Conservation (phyloP, 2,797 vertebrate genomes). For the Columba guinea region DNA sequence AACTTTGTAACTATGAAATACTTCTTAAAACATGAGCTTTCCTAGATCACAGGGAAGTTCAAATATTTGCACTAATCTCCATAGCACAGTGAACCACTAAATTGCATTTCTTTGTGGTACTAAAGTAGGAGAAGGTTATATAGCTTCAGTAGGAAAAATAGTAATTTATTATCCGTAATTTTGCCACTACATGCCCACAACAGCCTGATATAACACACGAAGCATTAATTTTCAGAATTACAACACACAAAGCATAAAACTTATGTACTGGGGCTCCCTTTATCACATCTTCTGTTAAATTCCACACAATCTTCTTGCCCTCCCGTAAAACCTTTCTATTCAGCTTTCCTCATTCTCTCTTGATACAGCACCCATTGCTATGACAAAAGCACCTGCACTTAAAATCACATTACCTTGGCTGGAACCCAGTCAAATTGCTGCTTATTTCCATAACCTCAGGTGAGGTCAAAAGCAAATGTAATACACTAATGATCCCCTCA, state of each 20-base stretch:
- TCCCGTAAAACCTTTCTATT: not conserved
- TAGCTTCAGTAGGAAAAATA: not conserved
- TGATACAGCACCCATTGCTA: not conserved
- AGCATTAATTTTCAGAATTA: not conserved
- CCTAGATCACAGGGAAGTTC: not conserved
- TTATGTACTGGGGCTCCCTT: not conserved
- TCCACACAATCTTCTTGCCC: not conserved
- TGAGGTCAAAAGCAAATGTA: not conserved
- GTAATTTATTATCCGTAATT: conserved; percentile 5
- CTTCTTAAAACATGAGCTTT: conserved; percentile 34
- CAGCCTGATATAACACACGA: not conserved
- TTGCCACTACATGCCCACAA: not conserved
- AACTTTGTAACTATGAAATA: conserved; percentile 5
- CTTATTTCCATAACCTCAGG: not conserved
- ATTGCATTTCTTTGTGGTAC: not conserved
- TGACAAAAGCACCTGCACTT: not conserved
- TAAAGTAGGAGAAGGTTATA: conserved; percentile 10
- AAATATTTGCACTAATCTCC: conserved; percentile 12
- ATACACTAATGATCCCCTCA: not conserved
- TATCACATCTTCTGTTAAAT: not conserved
- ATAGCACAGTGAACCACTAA: not conserved
- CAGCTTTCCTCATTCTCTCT: not conserved
- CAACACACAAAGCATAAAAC: not conserved
- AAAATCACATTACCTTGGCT: not conserved
- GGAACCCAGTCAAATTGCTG: not conserved